phyloP scores from a whole-genome alignment of 2,888 invertebrate species.

The Unio delphinus region DNA sequence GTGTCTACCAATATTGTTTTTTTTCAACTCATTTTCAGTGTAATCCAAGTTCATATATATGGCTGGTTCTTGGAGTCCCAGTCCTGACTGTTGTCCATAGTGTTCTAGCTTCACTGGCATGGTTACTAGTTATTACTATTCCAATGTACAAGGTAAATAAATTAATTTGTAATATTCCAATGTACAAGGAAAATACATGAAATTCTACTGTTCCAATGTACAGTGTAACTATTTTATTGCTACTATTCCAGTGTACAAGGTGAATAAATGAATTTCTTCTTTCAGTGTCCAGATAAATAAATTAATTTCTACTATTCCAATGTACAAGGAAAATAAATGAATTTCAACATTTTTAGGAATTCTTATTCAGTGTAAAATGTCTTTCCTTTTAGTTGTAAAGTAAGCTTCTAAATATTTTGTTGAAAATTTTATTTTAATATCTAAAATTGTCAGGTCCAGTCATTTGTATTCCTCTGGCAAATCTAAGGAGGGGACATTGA shows the following conservation, averaged over 20 bases:
- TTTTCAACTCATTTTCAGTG: conserved; percentile 30
- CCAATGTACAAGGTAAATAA: conserved; percentile 62
- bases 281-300: too few relatives aligned
- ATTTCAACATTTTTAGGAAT: conserved; percentile 8
- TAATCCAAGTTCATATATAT: conserved; percentile 51
- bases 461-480: too few relatives aligned
- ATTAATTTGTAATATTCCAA: background rate
- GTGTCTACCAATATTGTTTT: background rate
- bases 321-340: conserved; percentile 55
- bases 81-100: conserved; percentile 52
- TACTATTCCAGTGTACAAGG: conserved; percentile 51
- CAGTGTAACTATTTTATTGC: conserved; percentile 46
- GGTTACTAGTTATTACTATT: conserved; percentile 64
- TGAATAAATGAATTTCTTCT: too few relatives aligned
- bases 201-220: conserved; percentile 63
- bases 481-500: too few relatives aligned
- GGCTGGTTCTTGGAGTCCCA: conserved; percentile 60
- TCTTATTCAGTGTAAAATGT: too few relatives aligned
- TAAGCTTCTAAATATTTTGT: too few relatives aligned
- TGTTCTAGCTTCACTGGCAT: conserved; percentile 49
- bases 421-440: too few relatives aligned
- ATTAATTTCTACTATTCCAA: conserved; percentile 62
- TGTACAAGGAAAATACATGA: too few relatives aligned
- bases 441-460: too few relatives aligned
- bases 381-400: too few relatives aligned